Evolutionary conservation across 2,113 vertebrate genomes (phyloP).

Genomic region (Budorcas taxicolor): DNA sequence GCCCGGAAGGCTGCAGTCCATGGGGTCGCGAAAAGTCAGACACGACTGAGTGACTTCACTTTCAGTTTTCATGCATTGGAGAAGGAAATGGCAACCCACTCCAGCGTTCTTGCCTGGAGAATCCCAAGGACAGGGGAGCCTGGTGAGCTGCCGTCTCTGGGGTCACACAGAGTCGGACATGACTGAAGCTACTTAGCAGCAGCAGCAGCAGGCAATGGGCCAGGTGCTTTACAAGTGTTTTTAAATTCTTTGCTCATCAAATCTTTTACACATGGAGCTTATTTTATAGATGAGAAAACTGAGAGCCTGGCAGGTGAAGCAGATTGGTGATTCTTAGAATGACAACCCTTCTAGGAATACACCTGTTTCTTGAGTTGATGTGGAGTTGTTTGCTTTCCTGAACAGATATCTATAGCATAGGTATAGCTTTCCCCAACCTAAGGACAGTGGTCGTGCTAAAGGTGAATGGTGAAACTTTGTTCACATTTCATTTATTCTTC

Average conservation of each 20-base stretch:
- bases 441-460: not conserved
- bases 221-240: not conserved
- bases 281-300: not conserved
- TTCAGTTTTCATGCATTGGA: too few relatives aligned
- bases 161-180: too few relatives aligned
- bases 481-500: not conserved
- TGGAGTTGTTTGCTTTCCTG: not conserved
- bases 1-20: too few relatives aligned
- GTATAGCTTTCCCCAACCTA: not conserved
- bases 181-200: too few relatives aligned
- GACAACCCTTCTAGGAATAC: not conserved
- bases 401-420: not conserved
- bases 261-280: not conserved
- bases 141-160: too few relatives aligned
- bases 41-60: too few relatives aligned
- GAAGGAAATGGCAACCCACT: too few relatives aligned
- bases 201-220: not conserved
- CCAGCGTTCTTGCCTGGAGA: too few relatives aligned
- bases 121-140: too few relatives aligned
- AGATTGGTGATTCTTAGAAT: slow-evolving; percentile 8
- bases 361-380: not conserved
- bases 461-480: not conserved
- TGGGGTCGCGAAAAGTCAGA: too few relatives aligned
- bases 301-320: not conserved
- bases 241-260: not conserved